Percentiles rank a stretch among this genome's conserved stretches.
Conservation (phyloP, 2,888 invertebrate species). For the Eristalis tenax region DNA sequence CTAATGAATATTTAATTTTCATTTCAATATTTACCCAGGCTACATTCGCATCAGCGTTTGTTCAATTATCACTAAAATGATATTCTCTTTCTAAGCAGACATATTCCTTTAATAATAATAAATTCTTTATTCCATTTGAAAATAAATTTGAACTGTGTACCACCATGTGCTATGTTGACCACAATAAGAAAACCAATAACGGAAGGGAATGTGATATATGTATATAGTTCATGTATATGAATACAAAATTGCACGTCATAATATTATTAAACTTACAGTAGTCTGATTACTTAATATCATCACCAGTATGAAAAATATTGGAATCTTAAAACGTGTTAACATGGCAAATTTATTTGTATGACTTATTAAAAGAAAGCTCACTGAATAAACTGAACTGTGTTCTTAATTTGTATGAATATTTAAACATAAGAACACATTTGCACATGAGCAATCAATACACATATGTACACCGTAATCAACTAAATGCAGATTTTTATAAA, state of each 20-base stretch:
- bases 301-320: neutral
- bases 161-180: too few species aligned
- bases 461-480: neutral
- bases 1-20: too few species aligned
- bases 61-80: too few species aligned
- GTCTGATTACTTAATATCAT: neutral
- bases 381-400: neutral
- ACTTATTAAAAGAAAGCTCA: neutral
- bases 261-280: neutral
- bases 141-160: too few species aligned
- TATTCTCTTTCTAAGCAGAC: too few species aligned
- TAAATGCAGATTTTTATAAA: neutral
- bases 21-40: too few species aligned
- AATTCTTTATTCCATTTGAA: too few species aligned
- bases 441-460: neutral
- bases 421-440: neutral
- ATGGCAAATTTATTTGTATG: neutral
- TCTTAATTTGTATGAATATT: neutral
- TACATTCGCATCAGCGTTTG: too few species aligned
- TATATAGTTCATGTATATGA: too few species aligned
- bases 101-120: too few species aligned
- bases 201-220: too few species aligned
- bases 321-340: neutral
- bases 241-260: neutral
- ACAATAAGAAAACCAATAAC: too few species aligned